Conservation (phyloP, 2,888 invertebrate genomes). For the Bruchidius siliquastri region DNA sequence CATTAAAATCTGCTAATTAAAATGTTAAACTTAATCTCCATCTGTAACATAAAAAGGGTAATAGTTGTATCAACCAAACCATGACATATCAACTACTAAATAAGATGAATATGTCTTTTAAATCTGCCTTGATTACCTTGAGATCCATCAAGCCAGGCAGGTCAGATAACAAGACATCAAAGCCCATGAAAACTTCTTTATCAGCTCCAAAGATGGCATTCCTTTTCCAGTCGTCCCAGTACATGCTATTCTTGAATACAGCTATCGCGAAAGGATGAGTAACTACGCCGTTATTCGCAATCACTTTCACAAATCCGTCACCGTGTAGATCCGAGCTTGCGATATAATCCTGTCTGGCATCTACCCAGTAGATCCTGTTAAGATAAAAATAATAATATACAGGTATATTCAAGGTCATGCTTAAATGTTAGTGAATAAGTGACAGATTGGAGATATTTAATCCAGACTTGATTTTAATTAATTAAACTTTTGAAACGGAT, state of each 20-base stretch:
- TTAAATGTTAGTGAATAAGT: too few species aligned
- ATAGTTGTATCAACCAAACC: too few species aligned
- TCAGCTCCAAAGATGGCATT: constrained; percentile 75
- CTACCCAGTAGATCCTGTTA: constrained; percentile 75
- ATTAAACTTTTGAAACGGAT: too few species aligned
- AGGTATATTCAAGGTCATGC: too few species aligned
- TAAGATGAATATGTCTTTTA: not conserved
- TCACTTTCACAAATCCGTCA: constrained; percentile 57
- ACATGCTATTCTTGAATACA: constrained; percentile 78
- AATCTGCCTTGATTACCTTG: constrained; percentile 51
- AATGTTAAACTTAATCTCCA: too few species aligned
- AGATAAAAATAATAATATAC: not conserved
- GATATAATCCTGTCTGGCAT: constrained; percentile 77
- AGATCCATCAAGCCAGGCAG: constrained; percentile 75
- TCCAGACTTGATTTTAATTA: too few species aligned
- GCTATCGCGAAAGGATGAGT: constrained; percentile 84
- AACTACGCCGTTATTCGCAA: constrained; percentile 57
- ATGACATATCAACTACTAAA: too few species aligned
- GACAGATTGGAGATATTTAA: too few species aligned
- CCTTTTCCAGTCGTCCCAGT: constrained; percentile 87
- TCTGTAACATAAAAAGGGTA: too few species aligned
- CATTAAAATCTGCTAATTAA: too few species aligned
- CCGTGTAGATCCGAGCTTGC: constrained; percentile 54
- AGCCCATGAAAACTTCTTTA: constrained; percentile 60
- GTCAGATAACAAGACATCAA: constrained; percentile 36